A percentile compares a stretch with the other conserved stretches of the same genome.
Evolutionary conservation across 2,888 invertebrate genomes (phyloP).

Genomic region (Pachycephus smyrnensis): DNA sequence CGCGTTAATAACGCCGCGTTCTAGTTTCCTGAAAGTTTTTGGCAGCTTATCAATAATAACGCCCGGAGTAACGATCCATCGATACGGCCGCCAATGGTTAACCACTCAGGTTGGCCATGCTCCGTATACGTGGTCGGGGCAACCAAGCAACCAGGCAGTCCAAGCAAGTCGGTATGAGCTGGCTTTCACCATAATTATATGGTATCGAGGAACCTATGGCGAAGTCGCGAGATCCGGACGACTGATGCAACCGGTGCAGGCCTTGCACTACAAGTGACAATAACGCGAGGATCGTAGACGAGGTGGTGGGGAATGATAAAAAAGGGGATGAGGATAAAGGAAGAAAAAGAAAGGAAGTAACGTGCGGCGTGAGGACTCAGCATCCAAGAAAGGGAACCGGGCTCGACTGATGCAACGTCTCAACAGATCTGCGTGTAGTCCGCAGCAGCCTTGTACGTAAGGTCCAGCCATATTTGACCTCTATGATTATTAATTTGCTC

Average conservation of each 20-base stretch:
- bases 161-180: constrained; percentile 16
- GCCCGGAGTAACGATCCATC: constrained; percentile 20
- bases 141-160: constrained; percentile 7
- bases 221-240: constrained; percentile 19
- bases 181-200: constrained; percentile 61
- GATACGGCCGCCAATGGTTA: constrained; percentile 31
- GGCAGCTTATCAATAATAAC: no score
- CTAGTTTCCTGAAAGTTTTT: no score
- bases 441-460: neutral
- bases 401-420: neutral
- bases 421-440: no score
- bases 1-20: no score
- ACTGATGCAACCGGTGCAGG: constrained; percentile 53
- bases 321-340: constrained; percentile 11
- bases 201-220: constrained; percentile 33
- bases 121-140: constrained; percentile 9
- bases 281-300: constrained; percentile 28
- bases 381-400: neutral
- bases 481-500: no score
- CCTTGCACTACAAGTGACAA: constrained; percentile 52
- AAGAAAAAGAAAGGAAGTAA: constrained; percentile 18
- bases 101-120: constrained; percentile 7
- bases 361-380: constrained; percentile 2
- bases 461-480: no score
- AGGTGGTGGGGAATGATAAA: constrained; percentile 10